Conservation (phyloP, 2,113 vertebrate genomes). For the Tetraodon nigroviridis region DNA sequence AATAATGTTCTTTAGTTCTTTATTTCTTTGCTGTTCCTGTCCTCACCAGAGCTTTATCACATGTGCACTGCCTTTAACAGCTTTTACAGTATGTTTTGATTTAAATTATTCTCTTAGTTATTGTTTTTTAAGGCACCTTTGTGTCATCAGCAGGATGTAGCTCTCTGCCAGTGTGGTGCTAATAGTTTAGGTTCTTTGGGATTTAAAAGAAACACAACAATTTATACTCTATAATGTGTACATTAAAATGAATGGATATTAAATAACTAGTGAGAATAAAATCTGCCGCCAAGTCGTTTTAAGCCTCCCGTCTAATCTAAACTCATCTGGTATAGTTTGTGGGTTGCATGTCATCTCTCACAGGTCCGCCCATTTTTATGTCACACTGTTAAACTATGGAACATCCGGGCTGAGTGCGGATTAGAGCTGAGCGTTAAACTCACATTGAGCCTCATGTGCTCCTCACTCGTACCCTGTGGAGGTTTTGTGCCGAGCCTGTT, state of each 20-base stretch:
- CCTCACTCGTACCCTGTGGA: constrained; percentile 22
- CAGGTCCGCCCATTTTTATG: constrained; percentile 17
- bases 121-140: constrained; percentile 23
- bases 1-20: no score
- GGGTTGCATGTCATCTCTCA: constrained; percentile 22
- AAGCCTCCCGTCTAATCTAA: not conserved
- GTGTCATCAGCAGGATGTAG: not conserved
- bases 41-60: not conserved
- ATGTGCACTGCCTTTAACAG: constrained; percentile 19
- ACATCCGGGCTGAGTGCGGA: constrained; percentile 53
- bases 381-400: constrained; percentile 32
- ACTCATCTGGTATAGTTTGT: constrained; percentile 4
- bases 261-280: not conserved
- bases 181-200: not conserved
- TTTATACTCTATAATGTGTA: not conserved
- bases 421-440: constrained; percentile 61
- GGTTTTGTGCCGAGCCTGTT: constrained; percentile 12
- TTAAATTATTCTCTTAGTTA: constrained; percentile 34
- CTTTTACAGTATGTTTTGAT: constrained; percentile 20
- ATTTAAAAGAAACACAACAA: not conserved
- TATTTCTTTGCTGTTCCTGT: no score
- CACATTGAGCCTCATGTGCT: constrained; percentile 58
- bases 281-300: constrained; percentile 4
- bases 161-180: not conserved
- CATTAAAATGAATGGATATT: constrained; percentile 7